Conservation (phyloP, 2,888 invertebrate species). For the Penaeus monodon region DNA sequence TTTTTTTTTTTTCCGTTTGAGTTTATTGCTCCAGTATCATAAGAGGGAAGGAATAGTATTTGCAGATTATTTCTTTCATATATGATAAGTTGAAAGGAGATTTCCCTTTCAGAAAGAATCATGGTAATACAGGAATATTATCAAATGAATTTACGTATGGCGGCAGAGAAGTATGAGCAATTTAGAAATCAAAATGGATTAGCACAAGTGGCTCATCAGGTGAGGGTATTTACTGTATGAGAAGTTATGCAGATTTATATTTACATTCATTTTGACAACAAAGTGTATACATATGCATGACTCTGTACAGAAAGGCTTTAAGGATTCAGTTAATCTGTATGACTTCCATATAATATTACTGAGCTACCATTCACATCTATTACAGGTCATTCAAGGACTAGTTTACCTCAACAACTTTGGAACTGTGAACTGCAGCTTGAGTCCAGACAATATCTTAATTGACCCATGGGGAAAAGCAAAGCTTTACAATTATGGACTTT, state of each 20-base stretch:
- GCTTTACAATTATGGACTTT: constrained; percentile 93
- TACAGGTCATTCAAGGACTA: constrained; percentile 82
- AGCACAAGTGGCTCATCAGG: constrained; percentile 56
- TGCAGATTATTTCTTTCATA: neutral
- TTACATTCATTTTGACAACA: no score
- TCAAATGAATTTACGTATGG: constrained; percentile 67
- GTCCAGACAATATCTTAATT: constrained; percentile 85
- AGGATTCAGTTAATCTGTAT: no score
- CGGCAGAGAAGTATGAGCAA: constrained; percentile 43
- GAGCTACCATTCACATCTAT: constrained; percentile 73
- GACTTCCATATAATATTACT: neutral
- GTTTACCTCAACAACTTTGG: constrained; percentile 80
- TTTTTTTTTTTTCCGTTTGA: no score
- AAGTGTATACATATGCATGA: no score
- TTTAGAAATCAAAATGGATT: constrained; percentile 41
- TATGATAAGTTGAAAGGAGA: neutral
- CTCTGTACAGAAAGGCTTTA: no score
- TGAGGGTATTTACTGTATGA: neutral
- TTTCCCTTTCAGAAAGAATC: constrained; percentile 69
- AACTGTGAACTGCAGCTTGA: constrained; percentile 84
- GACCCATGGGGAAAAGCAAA: constrained; percentile 82
- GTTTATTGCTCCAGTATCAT: no score
- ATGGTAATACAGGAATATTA: constrained; percentile 71
- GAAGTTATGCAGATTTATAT: no score
- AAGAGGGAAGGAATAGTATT: neutral